A percentile compares a stretch with the other conserved stretches of the same genome.
phyloP scores from a whole-genome alignment of 2,888 invertebrate species.

The Sepioteuthis lessoniana region DNA sequence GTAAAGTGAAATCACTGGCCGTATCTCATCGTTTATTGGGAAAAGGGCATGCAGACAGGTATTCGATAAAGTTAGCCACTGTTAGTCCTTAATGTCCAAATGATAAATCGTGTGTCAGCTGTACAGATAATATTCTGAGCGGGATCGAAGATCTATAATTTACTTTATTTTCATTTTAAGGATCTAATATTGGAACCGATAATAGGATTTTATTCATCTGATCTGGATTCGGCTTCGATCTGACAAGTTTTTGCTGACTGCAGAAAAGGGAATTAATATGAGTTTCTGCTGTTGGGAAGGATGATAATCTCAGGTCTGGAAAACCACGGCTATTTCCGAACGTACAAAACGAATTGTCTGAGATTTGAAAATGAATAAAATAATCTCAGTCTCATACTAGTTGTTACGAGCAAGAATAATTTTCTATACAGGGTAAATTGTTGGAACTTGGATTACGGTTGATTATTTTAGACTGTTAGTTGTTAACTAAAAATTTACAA shows the following conservation, averaged over 20 bases:
- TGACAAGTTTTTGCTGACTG: background rate
- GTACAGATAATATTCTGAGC: background rate
- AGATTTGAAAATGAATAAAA: background rate
- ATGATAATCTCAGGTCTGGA: background rate
- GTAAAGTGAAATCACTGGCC: constrained; percentile 2
- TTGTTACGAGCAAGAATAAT: too few species aligned
- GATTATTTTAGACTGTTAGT: too few species aligned
- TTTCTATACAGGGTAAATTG: too few species aligned
- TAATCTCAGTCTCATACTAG: background rate
- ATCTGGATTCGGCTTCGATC: background rate
- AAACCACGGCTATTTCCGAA: background rate
- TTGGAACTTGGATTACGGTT: too few species aligned
- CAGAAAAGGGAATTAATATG: background rate
- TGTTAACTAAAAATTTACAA: too few species aligned
- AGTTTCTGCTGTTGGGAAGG: background rate
- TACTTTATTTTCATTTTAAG: constrained; percentile 33
- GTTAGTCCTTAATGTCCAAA: background rate
- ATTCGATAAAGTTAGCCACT: constrained; percentile 4
- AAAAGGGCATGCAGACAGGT: background rate
- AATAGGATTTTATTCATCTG: background rate
- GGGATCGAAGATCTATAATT: constrained; percentile 20
- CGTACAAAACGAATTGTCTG: background rate
- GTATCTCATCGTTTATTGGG: constrained; percentile 21
- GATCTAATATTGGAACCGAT: constrained; percentile 21
- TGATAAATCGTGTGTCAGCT: constrained; percentile 33